phyloP scores from a whole-genome alignment of 2,797 vertebrate species.

The Myotis findleyi region DNA sequence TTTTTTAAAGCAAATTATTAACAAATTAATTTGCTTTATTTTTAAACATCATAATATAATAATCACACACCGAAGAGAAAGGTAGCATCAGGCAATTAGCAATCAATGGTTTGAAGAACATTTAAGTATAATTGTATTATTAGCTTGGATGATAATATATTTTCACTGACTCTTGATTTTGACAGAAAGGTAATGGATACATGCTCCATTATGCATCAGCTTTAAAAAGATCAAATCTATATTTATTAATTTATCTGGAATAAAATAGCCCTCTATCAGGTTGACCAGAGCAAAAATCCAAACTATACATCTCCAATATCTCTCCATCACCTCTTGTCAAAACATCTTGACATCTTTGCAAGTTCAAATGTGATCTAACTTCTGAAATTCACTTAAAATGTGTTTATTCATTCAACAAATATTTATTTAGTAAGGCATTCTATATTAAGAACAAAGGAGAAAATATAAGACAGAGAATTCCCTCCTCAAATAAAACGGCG shows the following conservation, averaged over 20 bases:
- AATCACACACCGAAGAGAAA: neutral
- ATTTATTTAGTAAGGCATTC: neutral
- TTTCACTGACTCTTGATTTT: constrained; percentile 15
- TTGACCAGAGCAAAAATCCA: neutral
- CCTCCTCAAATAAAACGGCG: neutral
- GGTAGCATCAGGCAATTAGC: neutral
- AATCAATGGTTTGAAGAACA: neutral
- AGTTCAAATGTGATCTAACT: neutral
- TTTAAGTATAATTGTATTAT: constrained; percentile 2
- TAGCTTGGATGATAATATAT: neutral
- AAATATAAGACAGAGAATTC: neutral
- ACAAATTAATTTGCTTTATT: neutral
- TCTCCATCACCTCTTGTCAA: neutral
- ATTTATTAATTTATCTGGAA: neutral
- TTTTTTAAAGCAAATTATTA: neutral
- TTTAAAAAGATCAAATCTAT: neutral
- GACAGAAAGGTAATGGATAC: neutral
- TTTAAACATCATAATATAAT: neutral
- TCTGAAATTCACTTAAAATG: constrained; percentile 2
- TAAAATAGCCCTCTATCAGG: neutral
- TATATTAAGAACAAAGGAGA: neutral
- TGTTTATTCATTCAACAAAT: neutral
- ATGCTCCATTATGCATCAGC: neutral
- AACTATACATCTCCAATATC: neutral
- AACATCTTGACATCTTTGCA: neutral